Evolutionary conservation across 1,140 invertebrate species (phyloP), one percentile per base, ranked within the genome.

Genomic region (Varroa destructor): DNA sequence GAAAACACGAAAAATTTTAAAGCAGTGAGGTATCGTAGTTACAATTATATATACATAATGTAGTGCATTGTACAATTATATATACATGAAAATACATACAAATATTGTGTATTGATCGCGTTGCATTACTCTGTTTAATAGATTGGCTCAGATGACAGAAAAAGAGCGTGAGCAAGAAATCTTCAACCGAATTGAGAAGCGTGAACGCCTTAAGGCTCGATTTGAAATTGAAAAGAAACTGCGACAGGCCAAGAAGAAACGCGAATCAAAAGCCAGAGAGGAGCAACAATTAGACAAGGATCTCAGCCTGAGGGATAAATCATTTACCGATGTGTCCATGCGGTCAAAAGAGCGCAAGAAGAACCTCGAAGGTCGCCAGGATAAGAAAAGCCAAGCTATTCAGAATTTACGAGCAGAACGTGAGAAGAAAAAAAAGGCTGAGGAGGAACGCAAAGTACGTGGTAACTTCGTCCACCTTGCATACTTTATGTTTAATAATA

Each of bases 151-250:
- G 74, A 89, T 98, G 86, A 97, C 93, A 0, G 94, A 97, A 78
- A 96, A 94, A 77, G 94, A 98, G 79, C 82, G 94, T 73, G 94
- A 98, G 81, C 91, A 95, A 75, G 93, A 97, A 81, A 89, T 98
- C 76, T 98, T 92, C 78, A 95, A 96, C 79, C 85, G 94, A 71
- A 91, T 94, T 70, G 94, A 97, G 80, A 87, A 91, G 77, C 82
- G 94, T 77, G 91, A 96, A 82, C 85, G 90, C 0, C 87, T 96
- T 84, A 91, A 91, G 78, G 95, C 89, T 4, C 88, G 93, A 77
- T 97, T 95, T 86, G 93, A 97, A 79, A 97, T 97, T 72, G 91
- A 97, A 77, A 88, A 93, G 73, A 97, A 97, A 79, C 79, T 98
- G 6, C 84, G 89, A 64, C 82, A 91, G 75, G 90, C 89, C 0